Evolutionary conservation across 2,113 vertebrate species (phyloP).

Genomic region (Petaurus breviceps): DNA sequence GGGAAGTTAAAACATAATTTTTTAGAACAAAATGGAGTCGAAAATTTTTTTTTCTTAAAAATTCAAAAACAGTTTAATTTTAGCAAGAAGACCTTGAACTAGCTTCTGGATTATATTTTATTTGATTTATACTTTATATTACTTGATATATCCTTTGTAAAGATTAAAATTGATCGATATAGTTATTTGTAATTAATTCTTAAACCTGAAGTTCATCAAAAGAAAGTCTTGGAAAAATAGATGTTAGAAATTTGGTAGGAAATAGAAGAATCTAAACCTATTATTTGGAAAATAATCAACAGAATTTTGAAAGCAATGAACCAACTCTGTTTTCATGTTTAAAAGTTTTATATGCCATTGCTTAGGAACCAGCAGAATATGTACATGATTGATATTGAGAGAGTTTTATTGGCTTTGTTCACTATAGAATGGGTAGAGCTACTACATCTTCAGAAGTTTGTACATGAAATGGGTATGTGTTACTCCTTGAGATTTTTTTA

Average conservation of each 20-base stretch:
- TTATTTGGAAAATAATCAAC: background rate
- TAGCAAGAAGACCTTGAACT: background rate
- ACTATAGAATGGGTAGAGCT: background rate
- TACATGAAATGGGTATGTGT: background rate
- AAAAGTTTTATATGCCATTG: background rate
- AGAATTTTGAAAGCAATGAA: background rate
- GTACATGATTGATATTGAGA: background rate
- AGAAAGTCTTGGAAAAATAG: background rate
- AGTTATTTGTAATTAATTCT: background rate
- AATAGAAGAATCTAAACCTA: background rate
- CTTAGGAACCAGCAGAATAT: background rate
- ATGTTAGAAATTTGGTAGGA: background rate
- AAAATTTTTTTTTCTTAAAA: background rate
- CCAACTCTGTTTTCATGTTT: background rate
- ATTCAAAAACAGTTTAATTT: background rate
- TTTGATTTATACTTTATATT: background rate
- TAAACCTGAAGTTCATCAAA: background rate
- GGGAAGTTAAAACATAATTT: background rate
- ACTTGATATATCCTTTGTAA: background rate
- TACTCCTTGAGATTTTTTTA: background rate
- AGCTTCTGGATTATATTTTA: background rate
- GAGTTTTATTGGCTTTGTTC: background rate
- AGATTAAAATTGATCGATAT: background rate
- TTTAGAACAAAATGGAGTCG: background rate
- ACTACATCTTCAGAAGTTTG: background rate